Conservation (phyloP, 2,113 vertebrate genomes). For the Ctenomys sociabilis region DNA sequence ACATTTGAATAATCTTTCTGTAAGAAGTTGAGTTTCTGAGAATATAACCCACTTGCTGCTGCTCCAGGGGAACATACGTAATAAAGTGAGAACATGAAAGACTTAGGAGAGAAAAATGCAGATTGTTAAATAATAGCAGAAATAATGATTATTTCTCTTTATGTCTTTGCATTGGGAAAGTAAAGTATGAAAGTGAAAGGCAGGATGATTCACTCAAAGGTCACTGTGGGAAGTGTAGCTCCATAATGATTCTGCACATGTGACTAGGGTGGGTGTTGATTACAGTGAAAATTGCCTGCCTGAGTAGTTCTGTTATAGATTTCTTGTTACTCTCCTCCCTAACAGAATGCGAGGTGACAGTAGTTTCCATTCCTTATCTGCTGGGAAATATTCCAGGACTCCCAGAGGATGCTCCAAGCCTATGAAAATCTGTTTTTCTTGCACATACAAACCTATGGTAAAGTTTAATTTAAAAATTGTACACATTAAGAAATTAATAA, state of each 20-base stretch:
- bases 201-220: not conserved
- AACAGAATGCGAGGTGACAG: not conserved
- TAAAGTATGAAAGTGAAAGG: not conserved
- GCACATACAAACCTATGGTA: not conserved
- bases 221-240: not conserved
- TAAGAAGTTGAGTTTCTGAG: not conserved
- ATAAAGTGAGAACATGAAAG: not conserved
- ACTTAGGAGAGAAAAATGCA: not conserved
- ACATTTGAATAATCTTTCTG: not conserved
- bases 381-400: not conserved
- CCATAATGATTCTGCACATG: not conserved
- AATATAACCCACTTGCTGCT: conserved; percentile 47
- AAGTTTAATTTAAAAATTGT: not conserved
- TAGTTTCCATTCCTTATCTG: not conserved
- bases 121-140: conserved; percentile 45
- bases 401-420: not conserved
- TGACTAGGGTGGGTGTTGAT: not conserved
- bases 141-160: not conserved
- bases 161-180: not conserved
- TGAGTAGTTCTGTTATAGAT: not conserved
- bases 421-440: not conserved
- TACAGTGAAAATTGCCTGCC: not conserved
- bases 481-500: not conserved
- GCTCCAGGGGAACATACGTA: not conserved
- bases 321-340: not conserved